These are phyloP conservation scores for Sorex fumeus DNA, from an alignment of 2,113 vertebrate genomes.

Conservation along the genomic window DNA sequence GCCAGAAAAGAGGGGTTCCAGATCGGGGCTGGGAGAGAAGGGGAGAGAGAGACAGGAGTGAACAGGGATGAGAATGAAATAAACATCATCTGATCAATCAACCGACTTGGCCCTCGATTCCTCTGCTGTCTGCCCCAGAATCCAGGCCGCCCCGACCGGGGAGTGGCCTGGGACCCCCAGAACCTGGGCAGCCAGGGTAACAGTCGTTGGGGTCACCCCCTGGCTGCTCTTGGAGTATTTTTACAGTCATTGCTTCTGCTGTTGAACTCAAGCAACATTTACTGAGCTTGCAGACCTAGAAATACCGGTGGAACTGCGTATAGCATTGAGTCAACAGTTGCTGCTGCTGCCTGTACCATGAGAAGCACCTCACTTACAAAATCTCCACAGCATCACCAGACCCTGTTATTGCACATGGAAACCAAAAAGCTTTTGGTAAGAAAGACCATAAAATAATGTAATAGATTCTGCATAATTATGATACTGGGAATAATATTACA, in stretches of 20 bases:
- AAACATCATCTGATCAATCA: too few species aligned
- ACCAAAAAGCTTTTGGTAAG: neutral
- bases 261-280: neutral
- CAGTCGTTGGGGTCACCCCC: too few species aligned
- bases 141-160: too few species aligned
- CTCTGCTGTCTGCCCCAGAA: too few species aligned
- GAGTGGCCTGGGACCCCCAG: too few species aligned
- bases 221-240: too few species aligned
- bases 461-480: conserved; percentile 11
- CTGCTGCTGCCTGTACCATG: neutral
- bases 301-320: neutral
- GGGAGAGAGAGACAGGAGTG: too few species aligned
- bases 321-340: neutral
- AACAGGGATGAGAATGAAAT: too few species aligned
- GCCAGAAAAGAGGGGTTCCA: too few species aligned
- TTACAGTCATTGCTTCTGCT: neutral
- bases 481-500: neutral
- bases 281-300: neutral
- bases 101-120: too few species aligned
- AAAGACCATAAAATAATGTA: neutral
- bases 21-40: too few species aligned
- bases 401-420: neutral
- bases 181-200: too few species aligned
- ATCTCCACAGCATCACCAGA: neutral
- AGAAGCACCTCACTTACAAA: neutral